Evolutionary conservation across 2,797 vertebrate genomes (phyloP), one percentile per base, ranked within the genome.

Genomic region (Sebastes kiyomatsui): DNA sequence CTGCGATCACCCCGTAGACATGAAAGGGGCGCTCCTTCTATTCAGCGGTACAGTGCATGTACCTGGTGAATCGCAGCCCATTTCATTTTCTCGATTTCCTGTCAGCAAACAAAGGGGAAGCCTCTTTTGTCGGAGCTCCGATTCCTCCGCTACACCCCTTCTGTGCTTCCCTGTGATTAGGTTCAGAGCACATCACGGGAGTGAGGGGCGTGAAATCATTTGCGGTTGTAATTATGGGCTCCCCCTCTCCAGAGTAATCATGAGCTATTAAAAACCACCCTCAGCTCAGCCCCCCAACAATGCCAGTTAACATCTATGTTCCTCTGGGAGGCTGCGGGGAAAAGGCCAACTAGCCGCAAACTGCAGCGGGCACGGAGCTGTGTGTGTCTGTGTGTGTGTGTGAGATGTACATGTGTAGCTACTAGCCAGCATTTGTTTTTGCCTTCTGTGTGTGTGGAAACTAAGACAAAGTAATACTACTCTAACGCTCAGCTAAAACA

Each of bases 241-340:
- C 90, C 90, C 35, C 91, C 91, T 93, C 93, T 94, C 93, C 88
- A 91, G 91, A 94, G 93, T 93, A 94, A 95, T 95, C 90, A 95
- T 86, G 87, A 91, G 91, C 92, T 90, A 94, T 95, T 95, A 95
- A 92, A 94, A 91, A 88, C 81, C 88, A 88, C 86, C 89, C 86
- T 87, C 75, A 64, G 79, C 83, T 88, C 89, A 77, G 80, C 82
- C 73, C 87, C 88, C 87, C 88, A 87, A 86, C 92, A 91, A 85
- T 76, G 81, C 92, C 86, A 70, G 91, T 94, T 94, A 91, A 91
- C 83, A 91, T 92, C 85, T 38, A 16, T 72, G 81, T 71, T 91
- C 90, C 92, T 77, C 77, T 32, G 88, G 91, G 89, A 91, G 89
- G 60, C 79, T 65, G 83, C 49, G 22, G 84, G 62, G 84, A 90